Conservation (phyloP, 1,140 invertebrate genomes). For the Arctopsyche grandis region DNA sequence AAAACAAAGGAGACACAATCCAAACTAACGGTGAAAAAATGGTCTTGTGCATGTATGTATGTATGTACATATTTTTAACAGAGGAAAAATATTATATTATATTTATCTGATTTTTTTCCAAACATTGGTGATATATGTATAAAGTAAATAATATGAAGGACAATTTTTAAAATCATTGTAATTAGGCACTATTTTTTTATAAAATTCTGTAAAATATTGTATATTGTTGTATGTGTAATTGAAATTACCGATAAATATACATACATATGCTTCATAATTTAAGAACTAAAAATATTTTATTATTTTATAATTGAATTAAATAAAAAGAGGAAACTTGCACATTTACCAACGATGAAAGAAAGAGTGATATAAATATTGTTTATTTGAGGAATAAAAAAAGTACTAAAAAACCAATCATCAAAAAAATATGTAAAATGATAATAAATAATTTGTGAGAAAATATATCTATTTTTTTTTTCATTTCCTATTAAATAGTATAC, state of each 20-base stretch:
- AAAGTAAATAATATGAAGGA: slow-evolving; percentile 18
- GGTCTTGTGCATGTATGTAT: neutral
- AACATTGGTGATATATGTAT: slow-evolving; percentile 18
- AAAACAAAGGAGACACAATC: neutral
- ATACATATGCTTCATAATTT: slow-evolving; percentile 42
- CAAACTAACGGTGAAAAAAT: neutral
- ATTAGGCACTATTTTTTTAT: slow-evolving; percentile 40
- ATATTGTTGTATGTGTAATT: slow-evolving; percentile 44
- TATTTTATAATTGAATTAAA: slow-evolving; percentile 27
- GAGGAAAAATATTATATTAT: neutral
- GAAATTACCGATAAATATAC: neutral
- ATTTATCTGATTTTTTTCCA: neutral
- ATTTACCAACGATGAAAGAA: slow-evolving; percentile 15
- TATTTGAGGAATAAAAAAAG: neutral
- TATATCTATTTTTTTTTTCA: neutral
- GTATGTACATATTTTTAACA: too few species aligned
- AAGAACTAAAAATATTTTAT: slow-evolving; percentile 43
- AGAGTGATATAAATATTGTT: neutral
- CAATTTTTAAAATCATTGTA: slow-evolving; percentile 16
- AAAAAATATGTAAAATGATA: slow-evolving; percentile 38
- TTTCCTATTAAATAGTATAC: neutral
- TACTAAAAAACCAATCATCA: neutral
- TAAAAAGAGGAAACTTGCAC: neutral
- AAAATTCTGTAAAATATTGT: slow-evolving; percentile 40
- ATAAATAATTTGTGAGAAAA: slow-evolving; percentile 40